phyloP scores from a whole-genome alignment of 2,797 vertebrate species.

The Megaceryle alcyon region DNA sequence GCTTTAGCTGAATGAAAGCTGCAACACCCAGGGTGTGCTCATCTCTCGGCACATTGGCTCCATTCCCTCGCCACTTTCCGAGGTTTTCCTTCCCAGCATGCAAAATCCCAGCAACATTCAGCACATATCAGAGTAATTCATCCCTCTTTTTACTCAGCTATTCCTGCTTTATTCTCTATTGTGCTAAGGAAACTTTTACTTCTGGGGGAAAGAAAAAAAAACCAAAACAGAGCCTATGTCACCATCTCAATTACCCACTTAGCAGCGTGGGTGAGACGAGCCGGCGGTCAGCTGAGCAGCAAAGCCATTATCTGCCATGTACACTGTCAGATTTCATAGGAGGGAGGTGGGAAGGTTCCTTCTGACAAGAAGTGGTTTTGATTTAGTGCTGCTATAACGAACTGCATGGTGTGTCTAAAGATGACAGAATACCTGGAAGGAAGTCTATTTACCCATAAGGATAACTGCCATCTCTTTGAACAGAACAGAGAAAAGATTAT shows the following conservation, averaged over 20 bases:
- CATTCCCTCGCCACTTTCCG: not conserved
- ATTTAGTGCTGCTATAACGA: not conserved
- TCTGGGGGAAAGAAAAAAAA: not conserved
- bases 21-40: accelerated
- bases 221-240: not conserved
- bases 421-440: slow-evolving; percentile 10
- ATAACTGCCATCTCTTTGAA: not conserved
- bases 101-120: not conserved
- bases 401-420: not conserved
- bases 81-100: accelerated
- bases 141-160: not conserved
- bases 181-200: not conserved
- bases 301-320: not conserved
- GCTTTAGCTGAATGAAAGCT: not conserved
- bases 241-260: not conserved
- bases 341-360: not conserved
- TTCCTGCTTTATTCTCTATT: not conserved
- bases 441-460: not conserved
- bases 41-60: not conserved
- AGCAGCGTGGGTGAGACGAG: not conserved
- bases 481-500: not conserved
- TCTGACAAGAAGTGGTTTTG: slow-evolving; percentile 14
- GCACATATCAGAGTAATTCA: not conserved
- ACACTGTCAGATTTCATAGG: not conserved
- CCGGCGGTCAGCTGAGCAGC: not conserved